Percentiles rank a stretch among this genome's conserved stretches.
These are phyloP conservation scores for Eudyptes chrysolophus DNA, from an alignment of 2,113 vertebrate species.

Conservation along the genomic window DNA sequence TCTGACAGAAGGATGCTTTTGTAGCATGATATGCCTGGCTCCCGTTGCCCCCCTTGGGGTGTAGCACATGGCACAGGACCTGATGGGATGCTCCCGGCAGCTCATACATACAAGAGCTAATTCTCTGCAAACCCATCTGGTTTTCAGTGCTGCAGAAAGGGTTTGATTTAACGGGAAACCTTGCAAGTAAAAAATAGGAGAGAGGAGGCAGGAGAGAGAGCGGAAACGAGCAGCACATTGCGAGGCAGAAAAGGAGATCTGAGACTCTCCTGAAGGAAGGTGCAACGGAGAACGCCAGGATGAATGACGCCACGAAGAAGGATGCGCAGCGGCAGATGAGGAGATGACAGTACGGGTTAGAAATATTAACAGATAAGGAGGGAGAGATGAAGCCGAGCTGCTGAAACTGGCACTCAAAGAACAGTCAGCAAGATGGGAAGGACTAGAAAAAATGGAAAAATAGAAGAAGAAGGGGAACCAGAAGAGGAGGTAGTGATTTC, in stretches of 20 bases:
- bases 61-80: fast-evolving
- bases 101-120: background rate
- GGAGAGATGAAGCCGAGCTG: background rate
- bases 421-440: background rate
- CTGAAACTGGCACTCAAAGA: background rate
- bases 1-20: background rate
- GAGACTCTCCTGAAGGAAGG: background rate
- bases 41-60: fast-evolving
- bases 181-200: background rate
- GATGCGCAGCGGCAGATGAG: background rate
- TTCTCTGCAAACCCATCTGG: background rate
- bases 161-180: background rate
- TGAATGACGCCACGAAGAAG: background rate
- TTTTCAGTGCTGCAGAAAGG: background rate
- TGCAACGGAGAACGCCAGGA: background rate
- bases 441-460: background rate
- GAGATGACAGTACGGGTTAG: background rate
- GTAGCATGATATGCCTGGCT: fast-evolving
- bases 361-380: background rate
- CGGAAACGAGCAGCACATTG: background rate
- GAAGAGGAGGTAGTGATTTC: background rate
- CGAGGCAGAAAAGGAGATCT: background rate
- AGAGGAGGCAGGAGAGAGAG: background rate
- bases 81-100: background rate
- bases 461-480: background rate